A percentile compares a stretch with the other conserved stretches of the same genome.
Conservation (phyloP, 2,888 invertebrate genomes). For the Phyllotreta cruciferae region DNA sequence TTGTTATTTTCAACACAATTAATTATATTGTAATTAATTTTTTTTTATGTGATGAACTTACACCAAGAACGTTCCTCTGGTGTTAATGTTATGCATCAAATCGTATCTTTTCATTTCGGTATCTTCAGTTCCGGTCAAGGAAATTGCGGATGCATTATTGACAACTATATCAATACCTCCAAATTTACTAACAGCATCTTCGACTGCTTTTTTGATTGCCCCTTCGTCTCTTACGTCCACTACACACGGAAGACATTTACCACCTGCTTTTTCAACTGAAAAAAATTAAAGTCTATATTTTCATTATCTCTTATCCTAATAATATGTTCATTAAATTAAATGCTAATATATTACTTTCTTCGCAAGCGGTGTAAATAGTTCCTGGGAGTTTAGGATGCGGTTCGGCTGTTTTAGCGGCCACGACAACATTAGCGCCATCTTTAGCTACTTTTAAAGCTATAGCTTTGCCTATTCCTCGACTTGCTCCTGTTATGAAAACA, state of each 20-base stretch:
- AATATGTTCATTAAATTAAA: neutral
- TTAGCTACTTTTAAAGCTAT: constrained; percentile 92
- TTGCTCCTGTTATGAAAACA: constrained; percentile 94
- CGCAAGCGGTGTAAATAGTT: constrained; percentile 88
- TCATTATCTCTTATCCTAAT: too few relatives aligned
- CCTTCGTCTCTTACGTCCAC: constrained; percentile 88
- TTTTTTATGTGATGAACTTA: constrained; percentile 60
- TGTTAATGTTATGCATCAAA: constrained; percentile 93
- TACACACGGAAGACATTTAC: constrained; percentile 84
- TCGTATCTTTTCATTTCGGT: constrained; percentile 97
- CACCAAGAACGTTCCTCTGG: constrained; percentile 94
- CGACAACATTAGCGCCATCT: constrained; percentile 91
- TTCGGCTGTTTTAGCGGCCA: constrained; percentile 91
- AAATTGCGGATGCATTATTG: constrained; percentile 97
- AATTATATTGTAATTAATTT: constrained; percentile 36
- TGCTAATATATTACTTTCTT: constrained; percentile 72
- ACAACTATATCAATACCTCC: constrained; percentile 95
- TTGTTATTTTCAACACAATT: neutral
- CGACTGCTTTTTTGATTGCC: constrained; percentile 74
- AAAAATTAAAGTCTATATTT: constrained; percentile 36
- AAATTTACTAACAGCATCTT: constrained; percentile 81
- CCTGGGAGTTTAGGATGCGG: constrained; percentile 91
- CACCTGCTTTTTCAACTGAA: constrained; percentile 85
- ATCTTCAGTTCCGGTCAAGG: constrained; percentile 77
- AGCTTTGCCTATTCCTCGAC: constrained; percentile 94